These are phyloP conservation scores for Boleophthalmus pectinirostris DNA, from an alignment of 2,113 vertebrate genomes.

Conservation along the genomic window DNA sequence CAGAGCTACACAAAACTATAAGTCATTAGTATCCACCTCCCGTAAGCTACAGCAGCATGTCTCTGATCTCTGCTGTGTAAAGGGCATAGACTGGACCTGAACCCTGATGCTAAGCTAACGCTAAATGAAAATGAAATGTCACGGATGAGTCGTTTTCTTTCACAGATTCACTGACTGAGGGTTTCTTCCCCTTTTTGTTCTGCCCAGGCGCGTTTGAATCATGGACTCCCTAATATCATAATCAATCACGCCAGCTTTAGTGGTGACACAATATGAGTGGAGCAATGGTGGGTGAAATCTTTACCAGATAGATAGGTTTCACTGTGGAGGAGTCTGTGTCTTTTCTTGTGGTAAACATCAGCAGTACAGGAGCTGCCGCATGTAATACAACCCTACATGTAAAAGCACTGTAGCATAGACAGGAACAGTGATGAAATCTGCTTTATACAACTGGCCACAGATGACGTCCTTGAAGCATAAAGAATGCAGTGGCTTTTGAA, in stretches of 20 bases:
- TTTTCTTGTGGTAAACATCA: constrained; percentile 25
- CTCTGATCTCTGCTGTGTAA: constrained; percentile 42
- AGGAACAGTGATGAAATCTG: background rate
- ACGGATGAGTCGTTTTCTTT: constrained; percentile 49
- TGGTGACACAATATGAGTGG: constrained; percentile 44
- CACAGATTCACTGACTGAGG: constrained; percentile 41
- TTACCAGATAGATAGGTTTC: constrained; percentile 44
- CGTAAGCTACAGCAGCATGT: constrained; percentile 21
- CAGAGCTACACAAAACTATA: background rate
- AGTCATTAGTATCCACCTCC: background rate
- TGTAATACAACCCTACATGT: background rate
- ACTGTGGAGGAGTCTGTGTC: constrained; percentile 34
- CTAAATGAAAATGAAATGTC: constrained; percentile 58
- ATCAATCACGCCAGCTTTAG: constrained; percentile 66
- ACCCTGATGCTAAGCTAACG: constrained; percentile 40
- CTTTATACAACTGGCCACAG: background rate
- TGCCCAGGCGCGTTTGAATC: constrained; percentile 43
- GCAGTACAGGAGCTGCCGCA: background rate
- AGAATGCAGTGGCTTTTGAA: background rate
- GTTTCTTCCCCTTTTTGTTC: constrained; percentile 20
- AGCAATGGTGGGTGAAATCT: constrained; percentile 60
- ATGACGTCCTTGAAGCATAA: background rate
- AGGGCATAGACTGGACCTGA: constrained; percentile 19
- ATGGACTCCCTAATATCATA: constrained; percentile 58
- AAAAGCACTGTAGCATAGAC: background rate